Evolutionary conservation across 1,140 invertebrate genomes (phyloP).

Genomic region (Drosophila tropicalis): DNA sequence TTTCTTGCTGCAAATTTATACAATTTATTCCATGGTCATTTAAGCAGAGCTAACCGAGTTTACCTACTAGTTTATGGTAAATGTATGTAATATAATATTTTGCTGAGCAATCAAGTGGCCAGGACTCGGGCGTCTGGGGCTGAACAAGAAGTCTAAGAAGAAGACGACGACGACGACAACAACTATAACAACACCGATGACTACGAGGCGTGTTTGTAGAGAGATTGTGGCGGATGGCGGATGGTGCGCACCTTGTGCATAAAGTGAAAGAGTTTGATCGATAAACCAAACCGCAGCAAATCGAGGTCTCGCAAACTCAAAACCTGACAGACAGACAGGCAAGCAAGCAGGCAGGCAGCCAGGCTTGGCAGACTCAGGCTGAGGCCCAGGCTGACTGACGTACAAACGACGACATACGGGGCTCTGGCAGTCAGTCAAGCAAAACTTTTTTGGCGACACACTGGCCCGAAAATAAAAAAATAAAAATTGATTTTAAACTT

Average conservation of each 20-base stretch:
- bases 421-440: constrained; percentile 7
- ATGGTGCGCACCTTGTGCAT: constrained; percentile 50
- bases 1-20: not conserved
- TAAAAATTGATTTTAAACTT: constrained; percentile 56
- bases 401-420: not conserved
- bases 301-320: constrained; percentile 45
- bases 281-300: constrained; percentile 44
- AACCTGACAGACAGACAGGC: constrained; percentile 7
- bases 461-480: constrained; percentile 29
- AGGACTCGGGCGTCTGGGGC: constrained; percentile 25
- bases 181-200: not conserved
- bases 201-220: not conserved
- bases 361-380: not conserved
- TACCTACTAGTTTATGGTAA: constrained; percentile 38
- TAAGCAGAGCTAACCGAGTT: constrained; percentile 7
- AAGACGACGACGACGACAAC: too few relatives aligned
- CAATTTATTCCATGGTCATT: constrained; percentile 16
- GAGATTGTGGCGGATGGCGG: constrained; percentile 13
- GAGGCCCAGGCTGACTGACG: constrained; percentile 1
- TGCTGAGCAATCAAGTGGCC: constrained; percentile 57
- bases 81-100: constrained; percentile 58
- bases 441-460: constrained; percentile 43
- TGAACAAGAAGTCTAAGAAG: too few relatives aligned
- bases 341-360: not conserved
- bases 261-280: constrained; percentile 44